phyloP scores from a whole-genome alignment of 2,797 vertebrate genomes.

The Coranthus polyacanthus region DNA sequence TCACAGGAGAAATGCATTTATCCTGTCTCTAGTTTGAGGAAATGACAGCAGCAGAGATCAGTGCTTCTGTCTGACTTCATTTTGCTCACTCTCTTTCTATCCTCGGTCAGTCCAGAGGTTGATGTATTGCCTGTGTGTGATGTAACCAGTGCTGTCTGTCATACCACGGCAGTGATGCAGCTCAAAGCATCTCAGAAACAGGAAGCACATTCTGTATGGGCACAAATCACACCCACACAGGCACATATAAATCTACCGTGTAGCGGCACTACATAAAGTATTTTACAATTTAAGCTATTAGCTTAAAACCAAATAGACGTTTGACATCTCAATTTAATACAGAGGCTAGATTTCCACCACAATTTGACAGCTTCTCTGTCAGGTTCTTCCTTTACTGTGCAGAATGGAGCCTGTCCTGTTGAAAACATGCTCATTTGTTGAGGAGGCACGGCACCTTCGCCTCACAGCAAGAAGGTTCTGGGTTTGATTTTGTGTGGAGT shows the following conservation, averaged over 20 bases:
- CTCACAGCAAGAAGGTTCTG: too few relatives aligned
- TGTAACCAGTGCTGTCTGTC: constrained; percentile 12
- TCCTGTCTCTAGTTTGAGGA: constrained; percentile 5
- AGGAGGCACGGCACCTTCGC: too few relatives aligned
- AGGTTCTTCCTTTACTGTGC: too few relatives aligned
- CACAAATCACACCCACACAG: too few relatives aligned
- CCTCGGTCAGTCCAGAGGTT: constrained; percentile 7
- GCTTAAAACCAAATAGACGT: constrained; percentile 10
- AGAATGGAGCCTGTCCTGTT: too few relatives aligned
- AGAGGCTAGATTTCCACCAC: background rate
- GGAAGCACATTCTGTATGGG: constrained; percentile 39
- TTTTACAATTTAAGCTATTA: constrained; percentile 9
- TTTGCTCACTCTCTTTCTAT: background rate
- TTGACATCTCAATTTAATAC: background rate
- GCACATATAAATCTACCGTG: constrained; percentile 35
- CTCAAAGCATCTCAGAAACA: constrained; percentile 13
- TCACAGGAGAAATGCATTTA: constrained; percentile 8
- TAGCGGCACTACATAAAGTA: too few relatives aligned
- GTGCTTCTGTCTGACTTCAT: constrained; percentile 27
- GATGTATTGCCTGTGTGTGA: constrained; percentile 27
- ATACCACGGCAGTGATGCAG: constrained; percentile 10
- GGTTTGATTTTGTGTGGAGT: too few relatives aligned
- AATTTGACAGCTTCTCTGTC: too few relatives aligned
- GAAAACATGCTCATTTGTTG: too few relatives aligned
- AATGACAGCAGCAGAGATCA: constrained; percentile 19